A percentile compares a stretch with the other conserved stretches of the same genome.
Conservation (phyloP, 2,113 vertebrate genomes). For the Callithrix jacchus region DNA sequence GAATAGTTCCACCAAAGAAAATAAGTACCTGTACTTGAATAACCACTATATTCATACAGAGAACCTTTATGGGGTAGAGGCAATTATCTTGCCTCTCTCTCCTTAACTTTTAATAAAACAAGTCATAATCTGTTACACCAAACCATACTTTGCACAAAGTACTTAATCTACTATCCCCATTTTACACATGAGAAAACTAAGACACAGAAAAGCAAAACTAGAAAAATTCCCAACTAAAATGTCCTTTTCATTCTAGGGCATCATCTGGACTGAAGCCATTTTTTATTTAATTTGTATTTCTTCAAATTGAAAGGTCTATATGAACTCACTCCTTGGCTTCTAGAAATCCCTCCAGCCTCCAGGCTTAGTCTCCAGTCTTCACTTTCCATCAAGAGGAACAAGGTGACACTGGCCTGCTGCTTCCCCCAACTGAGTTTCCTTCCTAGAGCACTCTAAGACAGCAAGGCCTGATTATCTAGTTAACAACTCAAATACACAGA, state of each 20-base stretch:
- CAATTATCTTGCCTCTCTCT: neutral
- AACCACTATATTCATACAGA: neutral
- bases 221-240: too few species aligned
- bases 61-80: neutral
- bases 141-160: neutral
- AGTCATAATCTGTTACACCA: neutral
- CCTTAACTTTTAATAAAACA: neutral
- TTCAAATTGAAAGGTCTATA: neutral
- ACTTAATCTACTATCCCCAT: neutral
- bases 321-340: neutral
- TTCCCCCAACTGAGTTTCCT: neutral
- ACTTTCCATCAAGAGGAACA: neutral
- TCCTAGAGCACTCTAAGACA: neutral
- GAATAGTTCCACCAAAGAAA: neutral
- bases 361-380: neutral
- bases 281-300: neutral
- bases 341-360: neutral
- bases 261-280: neutral
- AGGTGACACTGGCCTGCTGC: neutral
- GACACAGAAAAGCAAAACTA: neutral
- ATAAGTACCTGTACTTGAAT: neutral
- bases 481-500: neutral
- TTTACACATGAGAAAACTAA: neutral
- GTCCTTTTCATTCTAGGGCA: neutral
- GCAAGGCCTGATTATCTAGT: neutral